Evolutionary conservation across 2,113 vertebrate genomes (phyloP), one percentile per base, ranked within the genome.

Genomic region (Pontoporia blainvillei): DNA sequence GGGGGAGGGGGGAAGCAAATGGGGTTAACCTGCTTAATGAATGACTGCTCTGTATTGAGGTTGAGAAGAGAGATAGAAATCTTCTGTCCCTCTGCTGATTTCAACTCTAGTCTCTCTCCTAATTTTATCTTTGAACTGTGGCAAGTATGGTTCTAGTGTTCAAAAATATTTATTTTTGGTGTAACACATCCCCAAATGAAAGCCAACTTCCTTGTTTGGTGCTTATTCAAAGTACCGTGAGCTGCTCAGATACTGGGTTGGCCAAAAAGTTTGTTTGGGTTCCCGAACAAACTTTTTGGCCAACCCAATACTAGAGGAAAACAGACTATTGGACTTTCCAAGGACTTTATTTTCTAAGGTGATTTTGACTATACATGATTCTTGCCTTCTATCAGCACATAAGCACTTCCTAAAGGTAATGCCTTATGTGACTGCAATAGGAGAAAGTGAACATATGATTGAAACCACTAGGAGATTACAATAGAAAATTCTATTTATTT

Each of bases 121-220:
- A 18, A 6, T 78, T 2, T 54, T 90, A 84, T 61, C 59, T 23
- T 69, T 71, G 34, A 31, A 83, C 69, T 41, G 41, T 64, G 81
- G 54, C 57, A 87, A 66, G 14, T 78, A 39, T 69, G 13, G 41
- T 72, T 92, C 25, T 59, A 76, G 59, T 41, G 41, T 89, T 86
- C 71, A 89, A 72, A 73, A 96, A 72, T 94, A 76, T 17, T 72
- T 81, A 46, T 85, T 96, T 93, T 90, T 90, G 39, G 20, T 75
- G n/a, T 75, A 71, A 84, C 21, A 66, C 21, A 78, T 93, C n/a
- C 39, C 31, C 25, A 69, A 6, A 52, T 73, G 54, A 81, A 93
- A 90, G 57, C 57, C 41, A 57, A 0, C 23, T 78, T 92, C 29
- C 49, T 89, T 18, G 14, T 76, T 93, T 90, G 79, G 39, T 96